Conservation (phyloP, 1,140 invertebrate species). For the Cotesia chilonis region DNA sequence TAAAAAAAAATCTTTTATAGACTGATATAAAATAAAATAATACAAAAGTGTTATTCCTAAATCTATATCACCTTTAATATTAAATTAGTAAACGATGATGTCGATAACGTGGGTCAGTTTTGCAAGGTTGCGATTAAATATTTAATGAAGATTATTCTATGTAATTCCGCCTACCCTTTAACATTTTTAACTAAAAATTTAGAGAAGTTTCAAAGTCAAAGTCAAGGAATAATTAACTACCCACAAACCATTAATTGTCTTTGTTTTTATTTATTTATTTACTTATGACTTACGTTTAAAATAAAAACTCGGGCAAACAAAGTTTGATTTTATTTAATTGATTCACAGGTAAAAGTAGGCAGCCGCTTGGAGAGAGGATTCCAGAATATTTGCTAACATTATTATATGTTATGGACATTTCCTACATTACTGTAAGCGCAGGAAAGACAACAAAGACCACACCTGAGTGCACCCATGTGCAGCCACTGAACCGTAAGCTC, state of each 20-base stretch:
- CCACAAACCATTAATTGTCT: background rate
- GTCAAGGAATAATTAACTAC: conserved; percentile 13
- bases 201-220: conserved; percentile 14
- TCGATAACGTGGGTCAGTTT: conserved; percentile 26
- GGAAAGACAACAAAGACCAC: conserved; percentile 42
- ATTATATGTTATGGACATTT: conserved; percentile 38
- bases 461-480: conserved; percentile 39
- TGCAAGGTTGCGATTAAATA: conserved; percentile 27
- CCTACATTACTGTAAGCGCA: conserved; percentile 29
- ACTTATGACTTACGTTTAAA: background rate
- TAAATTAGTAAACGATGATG: conserved; percentile 12
- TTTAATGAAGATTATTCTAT: conserved; percentile 14
- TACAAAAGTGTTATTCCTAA: too few relatives aligned
- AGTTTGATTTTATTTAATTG: background rate
- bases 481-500: conserved; percentile 38
- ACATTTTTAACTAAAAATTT: background rate
- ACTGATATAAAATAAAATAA: too few relatives aligned
- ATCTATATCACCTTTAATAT: too few relatives aligned
- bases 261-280: background rate
- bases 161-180: background rate
- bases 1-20: too few relatives aligned
- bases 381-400: conserved; percentile 21
- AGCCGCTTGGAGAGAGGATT: background rate
- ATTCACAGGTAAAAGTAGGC: background rate
- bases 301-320: background rate